Percentiles rank a stretch among this genome's conserved stretches.
Conservation (phyloP, 1,140 invertebrate genomes). For the Steinernema khuongi region DNA sequence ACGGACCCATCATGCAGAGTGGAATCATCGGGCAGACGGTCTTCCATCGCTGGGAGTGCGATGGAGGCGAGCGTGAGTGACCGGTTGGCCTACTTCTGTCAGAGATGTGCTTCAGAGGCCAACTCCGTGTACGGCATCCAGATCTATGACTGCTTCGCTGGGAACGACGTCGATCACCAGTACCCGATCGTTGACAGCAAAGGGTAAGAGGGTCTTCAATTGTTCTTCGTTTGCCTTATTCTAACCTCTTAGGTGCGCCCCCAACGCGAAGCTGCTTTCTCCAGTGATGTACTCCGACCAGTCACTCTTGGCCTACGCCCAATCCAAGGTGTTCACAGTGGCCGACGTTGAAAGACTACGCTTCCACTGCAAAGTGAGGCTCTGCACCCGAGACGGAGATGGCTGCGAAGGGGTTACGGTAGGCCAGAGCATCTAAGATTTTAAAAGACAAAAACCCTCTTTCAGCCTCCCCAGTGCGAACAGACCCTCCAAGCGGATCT, state of each 20-base stretch:
- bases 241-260: slow-evolving; percentile 29
- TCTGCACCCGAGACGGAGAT: slow-evolving; percentile 38
- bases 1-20: slow-evolving; percentile 27
- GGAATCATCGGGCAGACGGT: slow-evolving; percentile 32
- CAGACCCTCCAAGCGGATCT: not conserved
- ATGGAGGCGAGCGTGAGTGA: slow-evolving; percentile 26
- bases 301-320: slow-evolving; percentile 30
- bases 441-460: not conserved
- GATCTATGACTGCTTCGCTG: slow-evolving; percentile 34
- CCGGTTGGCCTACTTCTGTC: not conserved
- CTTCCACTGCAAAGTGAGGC: slow-evolving; percentile 27
- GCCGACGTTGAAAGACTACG: not conserved
- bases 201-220: slow-evolving; percentile 23
- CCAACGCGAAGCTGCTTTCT: slow-evolving; percentile 25
- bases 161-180: slow-evolving; percentile 36
- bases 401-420: slow-evolving; percentile 41
- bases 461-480: not conserved
- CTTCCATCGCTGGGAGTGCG: slow-evolving; percentile 42
- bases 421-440: slow-evolving; percentile 3
- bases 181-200: slow-evolving; percentile 31
- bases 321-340: slow-evolving; percentile 26
- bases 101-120: slow-evolving; percentile 22
- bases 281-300: slow-evolving; percentile 30
- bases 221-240: slow-evolving; percentile 14
- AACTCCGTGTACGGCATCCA: slow-evolving; percentile 30